phyloP scores from a whole-genome alignment of 2,888 invertebrate genomes.

The Agonum fuliginosum region DNA sequence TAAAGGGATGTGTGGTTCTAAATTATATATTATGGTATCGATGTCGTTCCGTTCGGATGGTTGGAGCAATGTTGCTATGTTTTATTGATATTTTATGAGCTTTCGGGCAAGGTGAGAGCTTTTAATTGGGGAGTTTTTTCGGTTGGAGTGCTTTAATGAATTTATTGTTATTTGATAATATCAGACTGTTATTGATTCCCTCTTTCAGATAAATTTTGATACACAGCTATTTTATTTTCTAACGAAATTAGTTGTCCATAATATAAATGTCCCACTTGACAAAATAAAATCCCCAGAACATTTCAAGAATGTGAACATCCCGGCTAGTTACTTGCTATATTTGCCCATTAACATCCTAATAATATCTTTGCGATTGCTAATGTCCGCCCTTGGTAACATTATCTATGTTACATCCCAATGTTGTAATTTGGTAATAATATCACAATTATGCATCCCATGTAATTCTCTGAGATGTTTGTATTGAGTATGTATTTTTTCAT shows the following conservation, averaged over 20 bases:
- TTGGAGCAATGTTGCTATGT: conserved; percentile 8
- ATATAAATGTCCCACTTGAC: too few species aligned
- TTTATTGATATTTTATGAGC: conserved; percentile 32
- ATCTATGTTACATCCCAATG: too few species aligned
- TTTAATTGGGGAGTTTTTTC: conserved; percentile 2
- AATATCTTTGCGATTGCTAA: too few species aligned
- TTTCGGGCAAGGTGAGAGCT: conserved; percentile 10
- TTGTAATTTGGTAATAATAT: too few species aligned
- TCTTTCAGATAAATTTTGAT: not conserved
- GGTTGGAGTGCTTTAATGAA: not conserved
- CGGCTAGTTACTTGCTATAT: too few species aligned
- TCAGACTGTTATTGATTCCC: conserved; percentile 1
- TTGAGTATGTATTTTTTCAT: too few species aligned
- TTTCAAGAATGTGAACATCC: too few species aligned
- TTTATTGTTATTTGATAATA: conserved; percentile 13
- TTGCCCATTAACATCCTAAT: too few species aligned
- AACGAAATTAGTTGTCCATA: not conserved
- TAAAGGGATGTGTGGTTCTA: conserved; percentile 15
- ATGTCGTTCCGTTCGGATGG: conserved; percentile 15
- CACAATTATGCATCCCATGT: too few species aligned
- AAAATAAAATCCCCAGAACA: too few species aligned
- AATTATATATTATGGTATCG: conserved; percentile 38
- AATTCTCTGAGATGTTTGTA: too few species aligned
- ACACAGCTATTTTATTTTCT: not conserved
- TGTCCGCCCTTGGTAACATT: too few species aligned